Evolutionary conservation across 2,888 invertebrate genomes (phyloP).

Genomic region (Taphrorychus bicolor): DNA sequence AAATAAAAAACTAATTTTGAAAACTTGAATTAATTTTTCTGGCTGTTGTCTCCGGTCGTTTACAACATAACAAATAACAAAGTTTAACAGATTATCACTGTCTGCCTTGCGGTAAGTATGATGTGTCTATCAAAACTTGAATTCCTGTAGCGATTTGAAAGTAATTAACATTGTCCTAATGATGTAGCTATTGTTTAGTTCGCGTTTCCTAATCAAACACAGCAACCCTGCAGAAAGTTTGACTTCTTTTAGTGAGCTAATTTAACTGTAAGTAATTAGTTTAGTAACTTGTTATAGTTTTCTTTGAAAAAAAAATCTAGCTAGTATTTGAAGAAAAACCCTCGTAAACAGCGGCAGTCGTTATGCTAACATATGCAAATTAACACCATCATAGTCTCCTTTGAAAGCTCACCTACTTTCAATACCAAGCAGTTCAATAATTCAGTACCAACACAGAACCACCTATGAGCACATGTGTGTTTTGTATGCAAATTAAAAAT

Average conservation of each 20-base stretch:
- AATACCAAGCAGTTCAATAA: slow-evolving; percentile 8
- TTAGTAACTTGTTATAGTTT: too few species aligned
- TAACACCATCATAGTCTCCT: slow-evolving; percentile 23
- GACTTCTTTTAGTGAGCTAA: too few species aligned
- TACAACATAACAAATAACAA: neutral
- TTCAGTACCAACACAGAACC: neutral
- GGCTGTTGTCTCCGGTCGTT: too few species aligned
- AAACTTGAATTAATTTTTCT: too few species aligned
- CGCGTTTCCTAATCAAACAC: too few species aligned
- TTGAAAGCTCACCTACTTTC: slow-evolving; percentile 11
- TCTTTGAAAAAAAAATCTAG: too few species aligned
- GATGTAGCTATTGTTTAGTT: neutral
- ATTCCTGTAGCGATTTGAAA: neutral
- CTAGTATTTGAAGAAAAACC: neutral
- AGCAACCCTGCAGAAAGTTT: too few species aligned
- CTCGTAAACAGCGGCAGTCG: neutral
- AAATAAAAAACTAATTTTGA: too few species aligned
- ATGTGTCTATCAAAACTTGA: neutral
- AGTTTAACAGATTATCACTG: neutral
- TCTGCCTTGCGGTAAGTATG: neutral
- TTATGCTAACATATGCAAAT: slow-evolving; percentile 37
- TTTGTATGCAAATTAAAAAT: slow-evolving; percentile 21
- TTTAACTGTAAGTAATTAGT: too few species aligned
- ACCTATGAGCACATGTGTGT: neutral
- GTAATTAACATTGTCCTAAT: neutral